Base-by-base conservation (phyloP, 2,797 vertebrate genomes). In the Rhynchonycteris naso region DNA sequence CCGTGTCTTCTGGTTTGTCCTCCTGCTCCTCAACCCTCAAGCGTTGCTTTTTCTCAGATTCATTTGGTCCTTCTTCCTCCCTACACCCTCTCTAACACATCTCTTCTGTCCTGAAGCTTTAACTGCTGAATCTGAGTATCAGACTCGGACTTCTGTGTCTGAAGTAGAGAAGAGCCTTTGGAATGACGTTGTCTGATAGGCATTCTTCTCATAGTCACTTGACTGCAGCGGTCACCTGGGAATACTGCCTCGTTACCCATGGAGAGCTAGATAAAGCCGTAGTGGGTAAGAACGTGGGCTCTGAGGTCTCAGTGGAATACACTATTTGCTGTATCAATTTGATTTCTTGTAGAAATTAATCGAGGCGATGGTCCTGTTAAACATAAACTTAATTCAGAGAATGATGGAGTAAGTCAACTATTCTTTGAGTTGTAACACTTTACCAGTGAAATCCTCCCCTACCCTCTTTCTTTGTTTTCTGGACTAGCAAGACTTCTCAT, bases 401-500 rank as follows among this genome's bases (percentile, higher is more conserved):
- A 92, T 79, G 59, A 47, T 24, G 61, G 93, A 63, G 12, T 35
- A 69, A 83, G 22, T 59, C 7, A 43, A 13, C 8, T 76, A 0
- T 38, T 93, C 18, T 86, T 66, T 69, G 43, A 80, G 43, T 90
- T 91, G 81, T 76, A 88, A 82, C 38, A 80, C 47, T 91, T 94
- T 66, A 83, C 75, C 61, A 38, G 2, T 54, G 87, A 91, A n/a
- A 38, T 58, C 59, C 35, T 65, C 22, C 68, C 56, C 18, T 61
- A 7, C 58, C 78, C 59, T 7, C 21, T 50, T 33, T 24, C 47
- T 59, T 8, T 59, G 21, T 28, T 61, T 61, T 33, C 15, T 80
- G 58, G 76, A 72, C 63, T 71, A 91, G 93, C 35, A 93, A 91
- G 86, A 69, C 74, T 84, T 81, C 91, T 96, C 97, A 33, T 97